Evolutionary conservation across 2,113 vertebrate species (phyloP).

Genomic region (Corythaixoides concolor): DNA sequence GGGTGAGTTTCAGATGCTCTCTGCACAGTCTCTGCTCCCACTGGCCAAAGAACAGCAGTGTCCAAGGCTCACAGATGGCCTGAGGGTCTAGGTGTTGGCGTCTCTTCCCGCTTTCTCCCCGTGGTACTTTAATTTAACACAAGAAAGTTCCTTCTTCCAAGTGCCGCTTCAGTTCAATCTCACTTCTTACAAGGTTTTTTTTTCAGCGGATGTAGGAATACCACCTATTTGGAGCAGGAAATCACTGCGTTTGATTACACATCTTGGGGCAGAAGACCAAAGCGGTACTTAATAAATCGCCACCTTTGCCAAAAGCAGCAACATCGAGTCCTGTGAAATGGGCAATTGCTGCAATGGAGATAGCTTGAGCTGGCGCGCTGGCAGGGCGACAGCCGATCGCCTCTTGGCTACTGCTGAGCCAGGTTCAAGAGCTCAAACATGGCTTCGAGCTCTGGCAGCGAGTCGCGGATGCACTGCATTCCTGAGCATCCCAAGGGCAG

Average conservation of each 20-base stretch:
- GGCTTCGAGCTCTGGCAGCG: not conserved
- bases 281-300: constrained; percentile 40
- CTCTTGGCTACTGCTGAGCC: constrained; percentile 28
- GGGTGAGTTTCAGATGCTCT: not conserved
- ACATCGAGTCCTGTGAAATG: not conserved
- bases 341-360: not conserved
- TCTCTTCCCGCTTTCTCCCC: not conserved
- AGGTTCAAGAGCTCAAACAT: not conserved
- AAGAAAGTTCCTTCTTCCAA: not conserved
- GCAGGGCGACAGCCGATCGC: not conserved
- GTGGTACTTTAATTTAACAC: not conserved
- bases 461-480: not conserved
- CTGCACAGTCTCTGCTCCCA: not conserved
- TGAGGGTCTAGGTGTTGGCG: not conserved
- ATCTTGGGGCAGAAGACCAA: constrained; percentile 31
- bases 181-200: not conserved
- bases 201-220: not conserved
- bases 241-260: not conserved
- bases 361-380: constrained; percentile 17
- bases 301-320: constrained; percentile 57
- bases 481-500: constrained; percentile 14
- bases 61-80: not conserved
- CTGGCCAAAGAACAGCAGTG: not conserved
- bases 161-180: not conserved
- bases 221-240: not conserved